Base-by-base conservation (phyloP, 2,888 invertebrate genomes). In the Eupsilia transversa region DNA sequence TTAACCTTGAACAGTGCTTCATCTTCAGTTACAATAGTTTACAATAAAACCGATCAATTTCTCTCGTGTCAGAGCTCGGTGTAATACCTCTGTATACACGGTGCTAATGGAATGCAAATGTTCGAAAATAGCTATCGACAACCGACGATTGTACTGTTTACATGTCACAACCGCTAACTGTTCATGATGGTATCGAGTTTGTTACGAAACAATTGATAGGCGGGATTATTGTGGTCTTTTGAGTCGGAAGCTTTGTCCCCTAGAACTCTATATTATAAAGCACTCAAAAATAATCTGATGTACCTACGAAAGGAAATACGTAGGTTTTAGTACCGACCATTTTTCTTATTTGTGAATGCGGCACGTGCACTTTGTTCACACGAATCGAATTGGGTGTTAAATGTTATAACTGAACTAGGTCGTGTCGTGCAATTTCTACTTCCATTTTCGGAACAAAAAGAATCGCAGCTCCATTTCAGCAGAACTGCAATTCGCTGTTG, bases 21-120 rank as follows among this genome's bases (percentile, higher is more conserved):
- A 60, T 81, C 57, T 80, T 59, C 30, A 27, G 27, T 72, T 66
- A 35, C 52, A 69, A 69, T 43, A 66, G 83, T 70, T 69, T 73
- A 80, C 14, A 80, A 68, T 33, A 84, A 75, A 69, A 63, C 35
- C 61, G 17, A 66, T 77, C 56, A 52, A 64, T 84, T 54, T 66
- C 6, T 56, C 14, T 57, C 27, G 20, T 80, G 54, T 56, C 80
- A 33, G 49, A 49, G 17, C 17, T 57, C 30, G 38, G 43, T 69
- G 57, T 75, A 79, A 80, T 76, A 78, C 67, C 54, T 46, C 30
- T 63, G 71, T 80, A 46, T 41, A 81, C 68, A 59, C 57, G 56
- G 30, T 54, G 43, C 59, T 87, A 86, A 87, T 86, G 84, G 76
- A 79, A 87, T 77, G 77, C 73, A 80, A 81, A 83, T 83, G 72